A percentile compares a stretch with the other conserved stretches of the same genome.
Conservation (phyloP, 2,888 invertebrate genomes). For the Epinotia ramella region DNA sequence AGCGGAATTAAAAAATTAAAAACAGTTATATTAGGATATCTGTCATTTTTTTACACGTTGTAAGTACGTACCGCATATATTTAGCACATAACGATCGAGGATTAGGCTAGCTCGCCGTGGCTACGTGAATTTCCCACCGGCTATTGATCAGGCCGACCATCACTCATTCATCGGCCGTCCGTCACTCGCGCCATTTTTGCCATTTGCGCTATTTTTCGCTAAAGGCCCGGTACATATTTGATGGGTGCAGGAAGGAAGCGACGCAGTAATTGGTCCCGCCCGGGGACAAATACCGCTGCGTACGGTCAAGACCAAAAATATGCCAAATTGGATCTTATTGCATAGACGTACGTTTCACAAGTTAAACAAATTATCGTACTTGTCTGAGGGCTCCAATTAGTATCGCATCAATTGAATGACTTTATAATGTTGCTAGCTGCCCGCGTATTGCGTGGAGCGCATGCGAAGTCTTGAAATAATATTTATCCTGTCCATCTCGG, state of each 20-base stretch:
- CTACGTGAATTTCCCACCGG: neutral
- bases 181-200: slow-evolving; percentile 25
- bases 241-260: slow-evolving; percentile 38
- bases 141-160: slow-evolving; percentile 20
- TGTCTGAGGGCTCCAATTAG: slow-evolving; percentile 49
- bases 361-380: neutral
- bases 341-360: neutral
- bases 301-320: neutral
- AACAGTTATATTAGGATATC: too few species aligned
- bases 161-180: slow-evolving; percentile 43
- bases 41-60: too few species aligned
- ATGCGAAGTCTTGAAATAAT: too few species aligned
- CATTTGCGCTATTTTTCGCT: slow-evolving; percentile 39
- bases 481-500: too few species aligned
- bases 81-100: neutral
- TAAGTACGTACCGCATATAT: neutral
- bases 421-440: too few species aligned
- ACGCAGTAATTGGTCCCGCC: slow-evolving; percentile 36
- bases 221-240: slow-evolving; percentile 45
- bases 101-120: neutral
- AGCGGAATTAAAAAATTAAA: too few species aligned
- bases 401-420: slow-evolving; percentile 55
- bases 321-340: neutral
- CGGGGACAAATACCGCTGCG: neutral
- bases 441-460: too few species aligned